A percentile compares a stretch with the other conserved stretches of the same genome.
Conservation (phyloP, 2,113 vertebrate genomes). For the pig (Sus scrofa) region DNA sequence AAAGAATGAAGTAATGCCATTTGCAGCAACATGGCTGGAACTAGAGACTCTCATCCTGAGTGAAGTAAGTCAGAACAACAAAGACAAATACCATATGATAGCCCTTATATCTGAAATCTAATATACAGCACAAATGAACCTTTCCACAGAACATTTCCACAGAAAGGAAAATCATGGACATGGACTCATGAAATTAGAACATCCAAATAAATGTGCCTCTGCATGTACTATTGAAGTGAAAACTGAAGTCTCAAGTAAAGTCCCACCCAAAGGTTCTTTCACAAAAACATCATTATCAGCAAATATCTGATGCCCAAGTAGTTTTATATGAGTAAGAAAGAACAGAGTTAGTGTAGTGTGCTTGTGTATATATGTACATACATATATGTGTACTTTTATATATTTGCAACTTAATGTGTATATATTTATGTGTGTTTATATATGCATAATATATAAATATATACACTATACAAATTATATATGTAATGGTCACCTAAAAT, state of each 20-base stretch:
- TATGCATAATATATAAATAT: not conserved
- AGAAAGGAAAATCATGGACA: no score
- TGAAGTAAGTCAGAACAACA: no score
- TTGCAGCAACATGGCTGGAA: no score
- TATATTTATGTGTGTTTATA: not conserved
- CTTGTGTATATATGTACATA: not conserved
- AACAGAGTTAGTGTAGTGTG: not conserved
- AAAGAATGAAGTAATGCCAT: no score
- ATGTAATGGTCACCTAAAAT: not conserved
- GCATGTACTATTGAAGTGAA: not conserved
- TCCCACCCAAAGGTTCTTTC: not conserved
- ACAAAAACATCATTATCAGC: not conserved
- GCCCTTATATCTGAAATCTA: no score
- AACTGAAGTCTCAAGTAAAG: not conserved
- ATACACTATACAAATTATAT: not conserved
- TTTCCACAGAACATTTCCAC: no score
- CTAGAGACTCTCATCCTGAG: no score
- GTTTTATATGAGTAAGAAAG: not conserved
- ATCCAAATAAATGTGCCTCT: not conserved
- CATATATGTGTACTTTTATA: no score
- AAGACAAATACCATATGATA: no score
- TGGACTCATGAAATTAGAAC: not conserved
- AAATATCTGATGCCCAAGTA: not conserved
- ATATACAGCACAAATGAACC: no score
- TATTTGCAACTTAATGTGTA: not conserved